phyloP scores from a whole-genome alignment of 2,888 invertebrate species.

The Altica lythri region DNA sequence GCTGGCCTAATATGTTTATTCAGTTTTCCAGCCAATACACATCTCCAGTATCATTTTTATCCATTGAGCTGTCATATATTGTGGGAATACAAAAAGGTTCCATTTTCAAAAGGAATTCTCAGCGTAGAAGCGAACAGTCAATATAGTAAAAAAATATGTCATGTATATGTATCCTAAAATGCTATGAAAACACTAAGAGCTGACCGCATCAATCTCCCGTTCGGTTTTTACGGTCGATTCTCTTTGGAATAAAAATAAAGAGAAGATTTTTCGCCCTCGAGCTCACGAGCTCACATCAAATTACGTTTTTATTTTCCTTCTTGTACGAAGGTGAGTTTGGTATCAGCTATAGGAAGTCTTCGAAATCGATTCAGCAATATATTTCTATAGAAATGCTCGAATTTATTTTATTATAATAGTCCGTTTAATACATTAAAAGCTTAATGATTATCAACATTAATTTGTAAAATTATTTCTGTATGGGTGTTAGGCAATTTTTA shows the following conservation, averaged over 20 bases:
- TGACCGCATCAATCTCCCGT: conserved; percentile 14
- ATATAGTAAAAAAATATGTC: conserved; percentile 4
- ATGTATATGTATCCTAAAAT: conserved; percentile 4
- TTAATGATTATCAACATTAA: no score
- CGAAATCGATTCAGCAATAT: no score
- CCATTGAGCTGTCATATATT: conserved; percentile 9
- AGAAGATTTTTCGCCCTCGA: no score
- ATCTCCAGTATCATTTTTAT: conserved; percentile 7
- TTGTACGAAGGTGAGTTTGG: no score
- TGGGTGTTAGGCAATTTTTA: no score
- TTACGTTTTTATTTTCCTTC: no score
- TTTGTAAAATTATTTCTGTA: no score
- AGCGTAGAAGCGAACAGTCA: neutral
- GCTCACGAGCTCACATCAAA: no score
- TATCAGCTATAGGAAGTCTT: no score
- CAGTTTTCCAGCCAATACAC: neutral
- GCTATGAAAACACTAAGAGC: conserved; percentile 14
- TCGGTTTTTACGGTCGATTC: conserved; percentile 7
- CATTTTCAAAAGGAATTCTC: neutral
- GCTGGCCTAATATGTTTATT: neutral
- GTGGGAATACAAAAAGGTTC: conserved; percentile 2
- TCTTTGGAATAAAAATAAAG: conserved; percentile 7
- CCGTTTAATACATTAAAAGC: no score
- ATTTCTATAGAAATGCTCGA: no score
- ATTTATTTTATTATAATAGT: no score